Evolutionary conservation across 2,797 vertebrate genomes (phyloP).

Genomic region (Antrozous pallidus): DNA sequence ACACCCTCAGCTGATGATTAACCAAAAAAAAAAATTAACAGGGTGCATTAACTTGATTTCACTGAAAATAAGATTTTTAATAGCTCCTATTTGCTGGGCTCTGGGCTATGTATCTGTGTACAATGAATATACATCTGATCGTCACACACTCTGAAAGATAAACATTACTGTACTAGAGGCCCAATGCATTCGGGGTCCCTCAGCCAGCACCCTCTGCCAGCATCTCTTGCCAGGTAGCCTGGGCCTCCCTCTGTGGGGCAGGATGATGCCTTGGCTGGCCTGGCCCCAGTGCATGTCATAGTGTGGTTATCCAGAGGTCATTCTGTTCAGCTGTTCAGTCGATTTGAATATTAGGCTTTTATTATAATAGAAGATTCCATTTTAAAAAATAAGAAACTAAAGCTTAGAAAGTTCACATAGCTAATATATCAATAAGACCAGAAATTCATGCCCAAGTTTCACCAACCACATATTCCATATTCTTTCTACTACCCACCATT

Average conservation of each 20-base stretch:
- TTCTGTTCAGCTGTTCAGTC: too few relatives aligned
- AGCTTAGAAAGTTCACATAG: neutral
- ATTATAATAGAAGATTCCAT: neutral
- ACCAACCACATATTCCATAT: neutral
- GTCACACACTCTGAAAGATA: neutral
- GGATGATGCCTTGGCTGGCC: too few relatives aligned
- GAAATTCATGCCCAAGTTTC: neutral
- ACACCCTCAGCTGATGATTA: too few relatives aligned
- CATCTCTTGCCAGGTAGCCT: too few relatives aligned
- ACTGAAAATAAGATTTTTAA: slow-evolving; percentile 6
- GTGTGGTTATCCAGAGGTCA: too few relatives aligned
- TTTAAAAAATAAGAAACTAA: neutral
- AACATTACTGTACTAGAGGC: neutral
- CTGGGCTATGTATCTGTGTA: neutral
- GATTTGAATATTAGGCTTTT: too few relatives aligned
- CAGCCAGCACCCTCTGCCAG: too few relatives aligned
- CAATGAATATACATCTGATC: neutral
- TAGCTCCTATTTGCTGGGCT: neutral
- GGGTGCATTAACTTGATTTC: neutral
- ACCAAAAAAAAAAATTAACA: neutral
- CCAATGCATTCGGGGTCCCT: too few relatives aligned
- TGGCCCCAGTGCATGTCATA: too few relatives aligned
- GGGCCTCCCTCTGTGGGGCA: too few relatives aligned
- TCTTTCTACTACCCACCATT: slow-evolving; percentile 6
- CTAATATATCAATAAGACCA: neutral